phyloP scores from a whole-genome alignment of 2,797 vertebrate species.

The Anabacerthia variegaticeps region DNA sequence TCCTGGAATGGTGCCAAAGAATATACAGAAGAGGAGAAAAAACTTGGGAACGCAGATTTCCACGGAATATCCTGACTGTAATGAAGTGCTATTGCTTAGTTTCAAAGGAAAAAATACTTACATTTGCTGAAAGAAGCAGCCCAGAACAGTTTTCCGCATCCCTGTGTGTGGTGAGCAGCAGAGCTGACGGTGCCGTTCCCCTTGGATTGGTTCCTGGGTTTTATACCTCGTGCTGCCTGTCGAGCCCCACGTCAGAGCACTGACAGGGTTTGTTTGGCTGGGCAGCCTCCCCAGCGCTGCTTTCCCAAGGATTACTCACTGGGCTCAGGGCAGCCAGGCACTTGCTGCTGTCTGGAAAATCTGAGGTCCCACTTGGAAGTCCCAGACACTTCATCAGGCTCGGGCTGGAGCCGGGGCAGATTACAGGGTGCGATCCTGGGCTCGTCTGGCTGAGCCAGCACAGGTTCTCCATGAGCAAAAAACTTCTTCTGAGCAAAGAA shows the following conservation, averaged over 20 bases:
- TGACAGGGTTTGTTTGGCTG: slow-evolving; percentile 5
- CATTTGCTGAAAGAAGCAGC: slow-evolving; percentile 31
- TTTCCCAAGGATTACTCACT: slow-evolving; percentile 45
- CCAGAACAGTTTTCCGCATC: slow-evolving; percentile 1
- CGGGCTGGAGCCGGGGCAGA: neutral
- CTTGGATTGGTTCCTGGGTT: slow-evolving; percentile 22
- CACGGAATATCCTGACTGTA: neutral
- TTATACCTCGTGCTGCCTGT: neutral
- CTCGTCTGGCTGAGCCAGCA: neutral
- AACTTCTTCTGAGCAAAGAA: neutral
- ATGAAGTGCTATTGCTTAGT: neutral
- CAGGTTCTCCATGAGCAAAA: neutral
- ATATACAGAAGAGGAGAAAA: neutral
- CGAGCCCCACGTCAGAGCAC: neutral
- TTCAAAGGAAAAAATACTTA: slow-evolving; percentile 55
- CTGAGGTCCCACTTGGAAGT: neutral
- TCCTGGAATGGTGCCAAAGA: neutral
- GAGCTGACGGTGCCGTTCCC: neutral
- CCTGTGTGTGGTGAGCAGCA: neutral
- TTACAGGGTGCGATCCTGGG: neutral
- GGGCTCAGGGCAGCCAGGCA: slow-evolving; percentile 11
- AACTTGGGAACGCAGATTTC: neutral
- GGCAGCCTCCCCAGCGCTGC: slow-evolving; percentile 16
- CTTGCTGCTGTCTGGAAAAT: slow-evolving; percentile 60
- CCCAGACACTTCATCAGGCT: slow-evolving; percentile 23